A percentile compares a stretch with the other conserved stretches of the same genome.
Evolutionary conservation across 2,797 vertebrate species (phyloP).

Genomic region (Selene dorsalis): DNA sequence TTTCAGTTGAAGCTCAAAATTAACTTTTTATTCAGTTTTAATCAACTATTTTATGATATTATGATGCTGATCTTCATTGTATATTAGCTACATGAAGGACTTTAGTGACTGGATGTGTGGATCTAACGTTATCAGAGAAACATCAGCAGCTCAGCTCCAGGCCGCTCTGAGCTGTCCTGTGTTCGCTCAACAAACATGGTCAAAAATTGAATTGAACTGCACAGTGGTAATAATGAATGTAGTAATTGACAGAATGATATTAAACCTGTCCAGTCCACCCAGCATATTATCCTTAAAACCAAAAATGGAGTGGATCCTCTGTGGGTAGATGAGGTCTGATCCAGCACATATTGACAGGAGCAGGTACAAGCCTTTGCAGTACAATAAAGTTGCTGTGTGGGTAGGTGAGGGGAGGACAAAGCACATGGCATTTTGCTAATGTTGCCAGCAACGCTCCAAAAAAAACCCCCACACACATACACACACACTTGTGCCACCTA

Average conservation of each 20-base stretch:
- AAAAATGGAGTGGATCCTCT: slow-evolving; percentile 19
- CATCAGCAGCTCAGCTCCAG: too few relatives aligned
- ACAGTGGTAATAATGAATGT: too few relatives aligned
- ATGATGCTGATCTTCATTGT: too few relatives aligned
- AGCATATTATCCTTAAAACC: not conserved
- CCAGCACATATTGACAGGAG: slow-evolving; percentile 64
- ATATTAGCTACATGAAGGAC: too few relatives aligned
- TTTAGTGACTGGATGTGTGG: too few relatives aligned
- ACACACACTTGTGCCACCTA: slow-evolving; percentile 59
- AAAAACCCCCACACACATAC: slow-evolving; percentile 37
- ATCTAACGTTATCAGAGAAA: too few relatives aligned
- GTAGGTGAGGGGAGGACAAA: slow-evolving; percentile 41
- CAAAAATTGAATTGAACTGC: too few relatives aligned
- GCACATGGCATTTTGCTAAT: slow-evolving; percentile 47
- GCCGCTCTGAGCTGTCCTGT: too few relatives aligned
- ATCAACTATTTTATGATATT: too few relatives aligned
- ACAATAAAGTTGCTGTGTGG: slow-evolving; percentile 57
- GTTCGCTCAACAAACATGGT: too few relatives aligned
- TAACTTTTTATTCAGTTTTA: too few relatives aligned
- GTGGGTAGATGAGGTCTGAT: slow-evolving; percentile 52
- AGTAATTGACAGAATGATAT: not conserved
- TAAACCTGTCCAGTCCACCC: not conserved
- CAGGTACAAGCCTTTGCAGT: slow-evolving; percentile 44
- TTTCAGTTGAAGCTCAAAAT: too few relatives aligned
- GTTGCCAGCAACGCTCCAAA: slow-evolving; percentile 54